Evolutionary conservation across 2,113 vertebrate genomes (phyloP).

Genomic region (Anolis carolinensis): DNA sequence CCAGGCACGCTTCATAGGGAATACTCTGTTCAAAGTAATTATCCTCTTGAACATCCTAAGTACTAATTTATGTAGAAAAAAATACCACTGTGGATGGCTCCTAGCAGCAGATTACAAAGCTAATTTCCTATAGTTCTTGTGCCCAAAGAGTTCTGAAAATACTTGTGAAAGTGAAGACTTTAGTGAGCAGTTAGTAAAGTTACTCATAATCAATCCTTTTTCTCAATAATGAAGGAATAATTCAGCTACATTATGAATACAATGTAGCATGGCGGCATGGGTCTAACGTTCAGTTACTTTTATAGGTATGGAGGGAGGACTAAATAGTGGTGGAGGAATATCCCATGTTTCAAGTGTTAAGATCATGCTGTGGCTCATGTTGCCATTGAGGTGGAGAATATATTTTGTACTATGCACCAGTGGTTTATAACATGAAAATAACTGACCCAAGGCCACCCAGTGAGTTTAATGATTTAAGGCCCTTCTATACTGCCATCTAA

Average conservation of each 20-base stretch:
- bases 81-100: slow-evolving; percentile 43
- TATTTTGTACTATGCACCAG: too few species aligned
- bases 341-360: not conserved
- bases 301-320: not conserved
- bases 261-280: not conserved
- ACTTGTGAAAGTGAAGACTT: slow-evolving; percentile 50
- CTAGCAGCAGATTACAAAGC: slow-evolving; percentile 59
- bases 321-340: not conserved
- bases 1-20: slow-evolving; percentile 63
- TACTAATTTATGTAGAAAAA: slow-evolving; percentile 45
- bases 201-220: not conserved
- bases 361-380: not conserved
- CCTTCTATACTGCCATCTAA: too few species aligned
- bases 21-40: slow-evolving; percentile 66
- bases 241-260: not conserved
- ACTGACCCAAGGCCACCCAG: too few species aligned
- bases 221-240: not conserved
- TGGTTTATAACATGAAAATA: too few species aligned
- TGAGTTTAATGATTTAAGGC: too few species aligned
- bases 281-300: not conserved
- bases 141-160: slow-evolving; percentile 47
- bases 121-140: slow-evolving; percentile 53
- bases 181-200: slow-evolving; percentile 7
- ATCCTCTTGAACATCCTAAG: slow-evolving; percentile 57
- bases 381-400: too few species aligned